Base-by-base conservation (phyloP, 2,888 invertebrate genomes). In the Pheosia tremula region DNA sequence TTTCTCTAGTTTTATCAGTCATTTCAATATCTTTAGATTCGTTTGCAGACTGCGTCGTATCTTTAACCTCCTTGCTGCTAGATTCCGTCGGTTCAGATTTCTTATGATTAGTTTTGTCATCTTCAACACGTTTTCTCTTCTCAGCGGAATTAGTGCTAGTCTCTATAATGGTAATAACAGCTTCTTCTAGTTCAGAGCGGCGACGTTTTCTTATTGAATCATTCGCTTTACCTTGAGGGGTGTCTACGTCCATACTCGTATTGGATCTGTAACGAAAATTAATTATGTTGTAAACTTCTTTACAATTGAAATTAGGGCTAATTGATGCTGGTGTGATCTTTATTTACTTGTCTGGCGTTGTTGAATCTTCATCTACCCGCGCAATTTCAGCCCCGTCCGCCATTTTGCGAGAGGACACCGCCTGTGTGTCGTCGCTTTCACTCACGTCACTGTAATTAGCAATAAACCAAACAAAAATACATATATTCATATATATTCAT, bases 101-200 rank as follows among this genome's bases (percentile, higher is more conserved):
- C 56, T 65, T 59, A 4, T 58, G 57, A 9, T 77, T 68, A 11
- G 56, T 41, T 56, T 72, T 68, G 0, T 67, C 68, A 5, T 72
- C 64, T n/a, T 66, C 78, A 0, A 78, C 45, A 49, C 80, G 80
- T 62, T 73, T 84, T 53, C 81, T 79, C 74, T 89, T 91, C 39
- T 82, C 83, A 60, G 62, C 72, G 9, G 69, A 62, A 50, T 69
- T 76, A 41, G 62, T 71, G 39, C 74, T 77, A 24, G 65, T 74
- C 24, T 86, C 86, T 43, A 89, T 75, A 9, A 86, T 80, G 3
- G 87, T 87, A 24, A 87, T 72, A 4, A 84, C 76, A 0, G 87
- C 84, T 69, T 90, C 91, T 58, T 89, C 89, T 8, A 89, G 66
- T 2, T 83, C 79, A 0, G 93, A 91, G 1, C 86, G 82, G 3